phyloP scores from a whole-genome alignment of 2,113 vertebrate genomes.

The Sisor rabdophorus region DNA sequence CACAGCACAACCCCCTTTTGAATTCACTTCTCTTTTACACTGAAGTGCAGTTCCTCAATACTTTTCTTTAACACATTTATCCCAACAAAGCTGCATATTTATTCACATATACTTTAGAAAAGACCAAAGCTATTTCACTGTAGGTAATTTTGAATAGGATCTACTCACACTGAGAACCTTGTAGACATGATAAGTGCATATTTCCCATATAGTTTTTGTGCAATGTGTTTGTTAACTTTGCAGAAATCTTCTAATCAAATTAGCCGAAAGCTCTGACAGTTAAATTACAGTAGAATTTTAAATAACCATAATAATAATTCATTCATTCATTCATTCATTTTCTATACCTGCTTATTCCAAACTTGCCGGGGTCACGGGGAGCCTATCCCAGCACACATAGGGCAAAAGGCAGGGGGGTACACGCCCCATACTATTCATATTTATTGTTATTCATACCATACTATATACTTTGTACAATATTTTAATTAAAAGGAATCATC shows the following conservation, averaged over 20 bases:
- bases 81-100: slow-evolving; percentile 51
- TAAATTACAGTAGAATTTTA: too few species aligned
- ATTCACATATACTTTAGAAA: slow-evolving; percentile 43
- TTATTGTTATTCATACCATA: too few species aligned
- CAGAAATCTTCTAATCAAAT: neutral
- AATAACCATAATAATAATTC: too few species aligned
- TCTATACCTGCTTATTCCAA: too few species aligned
- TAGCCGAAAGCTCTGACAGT: too few species aligned
- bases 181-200: neutral
- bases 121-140: slow-evolving; percentile 35
- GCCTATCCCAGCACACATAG: too few species aligned
- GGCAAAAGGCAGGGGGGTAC: too few species aligned
- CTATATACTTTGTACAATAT: too few species aligned
- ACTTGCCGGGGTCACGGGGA: too few species aligned
- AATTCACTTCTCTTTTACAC: slow-evolving; percentile 53
- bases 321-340: too few species aligned
- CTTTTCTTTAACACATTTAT: slow-evolving; percentile 45
- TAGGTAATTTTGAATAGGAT: slow-evolving; percentile 18
- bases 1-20: neutral
- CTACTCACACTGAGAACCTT: slow-evolving; percentile 35
- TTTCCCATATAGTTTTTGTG: neutral
- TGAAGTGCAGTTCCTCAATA: slow-evolving; percentile 49
- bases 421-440: too few species aligned
- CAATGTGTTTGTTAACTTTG: neutral
- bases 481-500: too few species aligned